Percentiles rank a stretch among this genome's conserved stretches.
Evolutionary conservation across 2,888 invertebrate genomes (phyloP).

Genomic region (Lacanobia oleracea): DNA sequence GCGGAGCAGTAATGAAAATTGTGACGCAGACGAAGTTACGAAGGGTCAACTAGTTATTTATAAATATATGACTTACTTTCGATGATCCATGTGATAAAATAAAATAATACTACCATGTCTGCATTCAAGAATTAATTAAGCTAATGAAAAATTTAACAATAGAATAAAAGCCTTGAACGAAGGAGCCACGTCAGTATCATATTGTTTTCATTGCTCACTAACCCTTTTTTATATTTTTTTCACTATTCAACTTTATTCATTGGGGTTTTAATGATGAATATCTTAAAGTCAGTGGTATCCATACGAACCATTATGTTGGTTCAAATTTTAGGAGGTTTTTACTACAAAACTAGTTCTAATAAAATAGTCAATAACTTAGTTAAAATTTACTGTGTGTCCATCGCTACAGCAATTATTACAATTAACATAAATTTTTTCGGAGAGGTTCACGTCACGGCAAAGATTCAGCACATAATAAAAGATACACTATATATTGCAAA

Average conservation of each 20-base stretch:
- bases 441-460: fast-evolving
- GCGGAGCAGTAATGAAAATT: no score
- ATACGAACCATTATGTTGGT: slow-evolving; percentile 8
- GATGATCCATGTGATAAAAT: no score
- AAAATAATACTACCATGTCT: no score
- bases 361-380: not conserved
- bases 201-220: not conserved
- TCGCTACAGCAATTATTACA: not conserved
- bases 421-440: no score
- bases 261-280: not conserved
- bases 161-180: not conserved
- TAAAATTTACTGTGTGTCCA: slow-evolving; percentile 8
- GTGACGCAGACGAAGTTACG: no score
- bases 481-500: not conserved
- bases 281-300: not conserved
- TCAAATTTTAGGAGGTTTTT: slow-evolving; percentile 12
- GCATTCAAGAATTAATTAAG: not conserved
- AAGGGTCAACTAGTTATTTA: no score
- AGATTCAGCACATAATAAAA: not conserved
- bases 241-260: no score
- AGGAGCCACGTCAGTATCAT: not conserved
- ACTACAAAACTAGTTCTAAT: slow-evolving; percentile 1
- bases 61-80: no score
- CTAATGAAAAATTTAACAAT: not conserved
- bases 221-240: no score